Percentiles rank a stretch among this genome's conserved stretches.
Conservation (phyloP, 2,797 vertebrate genomes). For the Centroberyx gerrardi region DNA sequence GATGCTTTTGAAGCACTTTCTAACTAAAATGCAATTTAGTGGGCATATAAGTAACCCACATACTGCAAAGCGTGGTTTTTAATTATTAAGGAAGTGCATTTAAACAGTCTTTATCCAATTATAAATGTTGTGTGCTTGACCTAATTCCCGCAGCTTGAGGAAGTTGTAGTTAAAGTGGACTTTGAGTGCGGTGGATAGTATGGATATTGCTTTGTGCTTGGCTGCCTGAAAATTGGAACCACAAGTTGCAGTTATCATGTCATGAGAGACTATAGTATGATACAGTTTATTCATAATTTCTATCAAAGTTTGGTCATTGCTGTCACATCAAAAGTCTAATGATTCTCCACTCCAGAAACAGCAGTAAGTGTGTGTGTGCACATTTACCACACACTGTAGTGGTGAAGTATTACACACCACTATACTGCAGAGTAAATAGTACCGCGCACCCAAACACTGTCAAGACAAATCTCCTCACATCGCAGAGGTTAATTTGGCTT, state of each 20-base stretch:
- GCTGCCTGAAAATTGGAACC: conserved; percentile 51
- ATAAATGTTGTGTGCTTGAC: conserved; percentile 67
- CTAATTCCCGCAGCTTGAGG: conserved; percentile 69
- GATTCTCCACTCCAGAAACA: conserved; percentile 19
- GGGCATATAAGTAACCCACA: conserved; percentile 61
- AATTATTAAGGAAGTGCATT: conserved; percentile 73
- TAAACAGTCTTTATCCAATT: conserved; percentile 67
- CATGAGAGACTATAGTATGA: conserved; percentile 44
- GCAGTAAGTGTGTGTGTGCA: conserved; percentile 32
- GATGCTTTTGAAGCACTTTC: conserved; percentile 81
- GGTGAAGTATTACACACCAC: conserved; percentile 50
- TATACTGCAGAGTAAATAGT: conserved; percentile 65
- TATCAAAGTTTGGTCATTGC: conserved; percentile 44
- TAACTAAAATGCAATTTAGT: conserved; percentile 72
- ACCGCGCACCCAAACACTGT: conserved; percentile 75
- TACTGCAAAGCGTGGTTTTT: conserved; percentile 59
- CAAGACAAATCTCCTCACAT: conserved; percentile 79
- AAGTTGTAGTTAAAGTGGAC: conserved; percentile 45
- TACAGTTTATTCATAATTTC: conserved; percentile 57
- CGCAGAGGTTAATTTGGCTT: conserved; percentile 79
- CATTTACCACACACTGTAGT: conserved; percentile 16
- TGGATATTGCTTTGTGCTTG: conserved; percentile 51
- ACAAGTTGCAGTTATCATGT: conserved; percentile 49
- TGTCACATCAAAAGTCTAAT: conserved; percentile 47
- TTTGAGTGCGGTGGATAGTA: conserved; percentile 36